Conservation (phyloP, 1,140 invertebrate genomes). For the Oncopeltus fasciatus region DNA sequence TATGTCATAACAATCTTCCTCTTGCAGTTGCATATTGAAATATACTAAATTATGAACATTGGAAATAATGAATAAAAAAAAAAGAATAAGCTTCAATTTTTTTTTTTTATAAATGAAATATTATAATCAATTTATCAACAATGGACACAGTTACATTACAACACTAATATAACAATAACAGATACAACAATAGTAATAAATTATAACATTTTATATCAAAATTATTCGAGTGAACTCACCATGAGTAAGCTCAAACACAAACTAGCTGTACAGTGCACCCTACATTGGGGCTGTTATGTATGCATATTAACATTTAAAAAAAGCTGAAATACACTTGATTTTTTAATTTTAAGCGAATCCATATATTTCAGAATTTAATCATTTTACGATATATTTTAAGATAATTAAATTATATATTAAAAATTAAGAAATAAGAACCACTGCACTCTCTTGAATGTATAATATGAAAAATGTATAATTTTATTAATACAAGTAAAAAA, state of each 20-base stretch:
- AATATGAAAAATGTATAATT: too few relatives aligned
- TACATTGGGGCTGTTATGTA: background rate
- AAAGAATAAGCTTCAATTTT: too few relatives aligned
- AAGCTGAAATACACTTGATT: background rate
- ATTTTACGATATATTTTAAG: too few relatives aligned
- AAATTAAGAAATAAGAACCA: too few relatives aligned
- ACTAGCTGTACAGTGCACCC: background rate
- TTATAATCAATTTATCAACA: constrained; percentile 16
- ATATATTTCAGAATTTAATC: too few relatives aligned
- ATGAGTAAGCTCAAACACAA: background rate
- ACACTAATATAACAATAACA: constrained; percentile 18
- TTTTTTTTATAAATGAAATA: constrained; percentile 7
- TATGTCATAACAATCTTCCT: too few relatives aligned
- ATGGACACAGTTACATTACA: constrained; percentile 17
- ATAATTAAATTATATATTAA: too few relatives aligned
- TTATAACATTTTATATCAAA: background rate
- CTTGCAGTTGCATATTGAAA: too few relatives aligned
- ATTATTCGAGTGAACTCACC: background rate
- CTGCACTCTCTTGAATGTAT: too few relatives aligned
- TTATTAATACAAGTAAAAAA: background rate
- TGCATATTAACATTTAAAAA: background rate
- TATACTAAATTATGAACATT: too few relatives aligned
- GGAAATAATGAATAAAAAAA: too few relatives aligned
- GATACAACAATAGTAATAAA: constrained; percentile 10
- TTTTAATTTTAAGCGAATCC: too few relatives aligned